phyloP scores from a whole-genome alignment of 2,888 invertebrate species.

The Parnassius orleans region DNA sequence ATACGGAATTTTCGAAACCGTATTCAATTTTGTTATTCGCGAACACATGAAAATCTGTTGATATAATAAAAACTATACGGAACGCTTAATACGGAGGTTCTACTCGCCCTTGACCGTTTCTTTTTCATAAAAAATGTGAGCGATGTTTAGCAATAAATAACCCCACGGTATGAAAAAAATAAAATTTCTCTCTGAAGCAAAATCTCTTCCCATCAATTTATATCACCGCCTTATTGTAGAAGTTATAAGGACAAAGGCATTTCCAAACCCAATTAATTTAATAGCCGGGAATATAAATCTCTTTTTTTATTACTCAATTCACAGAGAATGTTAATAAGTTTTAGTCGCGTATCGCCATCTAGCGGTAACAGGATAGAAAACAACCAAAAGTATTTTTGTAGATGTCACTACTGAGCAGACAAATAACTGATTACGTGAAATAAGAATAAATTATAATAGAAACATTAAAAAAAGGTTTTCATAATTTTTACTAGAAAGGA shows the following conservation, averaged over 20 bases:
- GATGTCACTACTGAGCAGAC: conserved; percentile 8
- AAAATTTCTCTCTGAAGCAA: too few relatives aligned
- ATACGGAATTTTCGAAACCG: too few relatives aligned
- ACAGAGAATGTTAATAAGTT: too few relatives aligned
- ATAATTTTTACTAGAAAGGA: background rate
- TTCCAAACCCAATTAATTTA: conserved; percentile 16
- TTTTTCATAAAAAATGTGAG: too few relatives aligned
- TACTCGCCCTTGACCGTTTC: too few relatives aligned
- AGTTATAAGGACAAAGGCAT: conserved; percentile 3
- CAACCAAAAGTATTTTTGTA: background rate
- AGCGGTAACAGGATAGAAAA: background rate
- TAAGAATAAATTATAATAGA: background rate
- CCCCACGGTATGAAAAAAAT: too few relatives aligned
- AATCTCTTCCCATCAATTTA: too few relatives aligned
- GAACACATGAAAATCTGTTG: too few relatives aligned
- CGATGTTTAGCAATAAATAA: too few relatives aligned
- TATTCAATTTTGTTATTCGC: too few relatives aligned
- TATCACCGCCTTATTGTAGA: background rate
- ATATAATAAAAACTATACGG: too few relatives aligned
- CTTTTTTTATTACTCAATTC: conserved; percentile 9
- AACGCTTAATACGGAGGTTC: too few relatives aligned
- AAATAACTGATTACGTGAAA: background rate
- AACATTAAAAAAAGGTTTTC: background rate
- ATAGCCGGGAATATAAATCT: conserved; percentile 2
- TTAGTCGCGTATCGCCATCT: background rate